A percentile compares a stretch with the other conserved stretches of the same genome.
Evolutionary conservation across 92 coral and sea anemone genomes (phyloP).

Genomic region (Porites lobata): DNA sequence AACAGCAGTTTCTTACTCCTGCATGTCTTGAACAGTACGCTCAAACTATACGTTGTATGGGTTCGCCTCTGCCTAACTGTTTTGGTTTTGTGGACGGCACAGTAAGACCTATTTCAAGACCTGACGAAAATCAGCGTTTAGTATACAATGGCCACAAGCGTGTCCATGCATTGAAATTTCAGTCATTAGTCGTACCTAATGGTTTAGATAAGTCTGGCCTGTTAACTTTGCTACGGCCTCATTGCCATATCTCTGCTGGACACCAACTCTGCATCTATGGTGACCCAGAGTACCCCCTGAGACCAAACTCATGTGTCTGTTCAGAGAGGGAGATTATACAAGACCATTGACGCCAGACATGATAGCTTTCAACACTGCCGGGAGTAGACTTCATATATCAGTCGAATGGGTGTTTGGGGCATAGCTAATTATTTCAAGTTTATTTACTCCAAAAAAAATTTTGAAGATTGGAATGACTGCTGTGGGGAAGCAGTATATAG

Average conservation of each 20-base stretch:
- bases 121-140: slow-evolving; percentile 37
- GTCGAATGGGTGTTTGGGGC: slow-evolving; percentile 55
- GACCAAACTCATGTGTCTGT: slow-evolving; percentile 50
- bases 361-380: slow-evolving; percentile 39
- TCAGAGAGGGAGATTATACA: slow-evolving; percentile 44
- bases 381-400: slow-evolving; percentile 42
- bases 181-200: slow-evolving; percentile 46
- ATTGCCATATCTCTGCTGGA: slow-evolving; percentile 32
- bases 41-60: slow-evolving; percentile 30
- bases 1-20: slow-evolving; percentile 47
- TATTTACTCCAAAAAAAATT: slow-evolving; percentile 46
- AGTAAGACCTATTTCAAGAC: slow-evolving; percentile 41
- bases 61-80: slow-evolving; percentile 50
- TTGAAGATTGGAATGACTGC: slow-evolving; percentile 51
- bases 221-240: slow-evolving; percentile 2
- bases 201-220: slow-evolving; percentile 54
- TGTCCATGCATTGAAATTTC: slow-evolving; percentile 49
- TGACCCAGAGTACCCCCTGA: slow-evolving; percentile 56
- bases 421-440: slow-evolving; percentile 35
- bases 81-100: slow-evolving; percentile 56
- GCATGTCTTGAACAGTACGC: slow-evolving; percentile 39
- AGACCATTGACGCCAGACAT: slow-evolving; percentile 49
- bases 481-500: slow-evolving; percentile 48
- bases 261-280: slow-evolving; percentile 36
- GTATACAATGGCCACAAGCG: slow-evolving; percentile 51